Conservation (phyloP, 2,888 invertebrate species). For the Trypoxylon attenuatum region DNA sequence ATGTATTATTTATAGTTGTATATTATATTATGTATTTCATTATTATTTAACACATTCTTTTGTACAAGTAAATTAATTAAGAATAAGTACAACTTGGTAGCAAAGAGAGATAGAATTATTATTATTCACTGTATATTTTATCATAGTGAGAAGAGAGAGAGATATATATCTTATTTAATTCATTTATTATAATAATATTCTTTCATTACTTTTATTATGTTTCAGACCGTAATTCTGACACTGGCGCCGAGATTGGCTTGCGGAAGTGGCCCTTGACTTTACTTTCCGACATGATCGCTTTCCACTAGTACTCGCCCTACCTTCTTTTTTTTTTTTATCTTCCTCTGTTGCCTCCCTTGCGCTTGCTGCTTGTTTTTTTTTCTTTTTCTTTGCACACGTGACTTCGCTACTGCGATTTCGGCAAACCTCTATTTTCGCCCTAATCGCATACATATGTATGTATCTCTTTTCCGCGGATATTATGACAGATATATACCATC, state of each 20-base stretch:
- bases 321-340: constrained; percentile 13
- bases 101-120: constrained; percentile 75
- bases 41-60: constrained; percentile 74
- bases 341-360: constrained; percentile 6
- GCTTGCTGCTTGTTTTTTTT: not conserved
- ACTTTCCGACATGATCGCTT: constrained; percentile 5
- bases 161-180: constrained; percentile 59
- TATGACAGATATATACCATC: not conserved
- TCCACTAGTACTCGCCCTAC: constrained; percentile 12
- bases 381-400: not conserved
- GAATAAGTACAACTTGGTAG: constrained; percentile 76
- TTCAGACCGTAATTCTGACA: constrained; percentile 64
- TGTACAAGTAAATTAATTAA: constrained; percentile 76
- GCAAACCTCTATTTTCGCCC: constrained; percentile 10
- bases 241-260: constrained; percentile 37
- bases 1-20: constrained; percentile 68
- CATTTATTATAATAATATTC: constrained; percentile 60
- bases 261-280: constrained; percentile 38
- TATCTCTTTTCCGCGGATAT: constrained; percentile 4
- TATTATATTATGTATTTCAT: constrained; percentile 70
- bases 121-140: constrained; percentile 69
- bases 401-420: constrained; percentile 21
- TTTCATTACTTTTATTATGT: constrained; percentile 68
- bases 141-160: constrained; percentile 70
- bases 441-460: not conserved